Evolutionary conservation across 2,888 invertebrate genomes (phyloP), one percentile per base, ranked within the genome.

Genomic region (Julus scanicus): DNA sequence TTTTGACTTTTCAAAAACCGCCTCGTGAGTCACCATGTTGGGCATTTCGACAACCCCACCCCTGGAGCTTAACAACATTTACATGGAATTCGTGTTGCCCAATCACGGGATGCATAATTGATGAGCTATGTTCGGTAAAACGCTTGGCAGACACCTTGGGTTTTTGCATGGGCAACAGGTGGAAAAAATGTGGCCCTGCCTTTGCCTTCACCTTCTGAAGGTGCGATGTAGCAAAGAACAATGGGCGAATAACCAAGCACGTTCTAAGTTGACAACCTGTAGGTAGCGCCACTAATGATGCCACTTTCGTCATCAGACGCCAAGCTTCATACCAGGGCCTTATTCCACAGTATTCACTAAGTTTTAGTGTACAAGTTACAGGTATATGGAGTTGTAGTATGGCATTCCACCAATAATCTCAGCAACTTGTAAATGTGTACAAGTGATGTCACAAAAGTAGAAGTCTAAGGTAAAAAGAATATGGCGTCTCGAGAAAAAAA

Each of bases 1-100:
- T 71, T 71, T 71, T 6, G 1, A 4, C 15, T n/a, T n/a, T n/a
- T n/a, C n/a, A n/a, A n/a, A 53, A 71, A 71, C 71, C 71, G 71
- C 71, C 71, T 71, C 71, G 71, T 71, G 71, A 71, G 29, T 71
- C 71, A 71, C 71, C 71, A 20, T 71, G 71, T 29, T 71, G 71
- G 71, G 71, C 71, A 71, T 71, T 71, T 71, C 71, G 71, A 29
- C 71, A 29, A 71, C 71, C 71, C 71, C 71, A 71, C n/a, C 71
- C 71, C 71, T 71, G 71, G 71, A 71, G 71, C 71, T n/a, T 71
- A 71, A 71, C 71, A 71, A 71, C 71, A 71, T 71, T 20, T 71
- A 71, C 71, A 71, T 71, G 71, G 71, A 71, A 71, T 71, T 71
- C 71, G 71, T 71, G 71, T 71, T 63, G 63, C 8, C 29, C 71